Evolutionary conservation across 2,888 invertebrate genomes (phyloP).

Genomic region (Zootermopsis nevadensis): DNA sequence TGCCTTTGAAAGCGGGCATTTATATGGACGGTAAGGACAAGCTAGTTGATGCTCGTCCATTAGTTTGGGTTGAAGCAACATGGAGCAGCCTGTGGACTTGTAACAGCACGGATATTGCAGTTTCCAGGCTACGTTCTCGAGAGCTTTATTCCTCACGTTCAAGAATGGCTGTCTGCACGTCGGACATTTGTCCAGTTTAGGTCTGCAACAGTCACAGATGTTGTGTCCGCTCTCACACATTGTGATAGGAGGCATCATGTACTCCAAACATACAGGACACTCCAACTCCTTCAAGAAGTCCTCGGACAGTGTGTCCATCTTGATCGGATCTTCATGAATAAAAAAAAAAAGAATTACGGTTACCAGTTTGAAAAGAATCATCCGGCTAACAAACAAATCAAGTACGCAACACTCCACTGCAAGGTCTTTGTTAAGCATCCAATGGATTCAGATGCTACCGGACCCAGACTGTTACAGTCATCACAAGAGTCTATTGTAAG

Average conservation of each 20-base stretch:
- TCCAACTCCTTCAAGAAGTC: slow-evolving; percentile 7
- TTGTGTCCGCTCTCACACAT: slow-evolving; percentile 32
- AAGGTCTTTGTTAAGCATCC: no score
- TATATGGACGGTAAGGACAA: not conserved
- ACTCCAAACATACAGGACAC: slow-evolving; percentile 23
- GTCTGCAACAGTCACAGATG: slow-evolving; percentile 16
- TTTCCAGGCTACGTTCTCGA: not conserved
- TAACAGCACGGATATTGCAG: not conserved
- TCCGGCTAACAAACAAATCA: no score
- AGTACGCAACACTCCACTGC: no score
- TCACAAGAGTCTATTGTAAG: no score
- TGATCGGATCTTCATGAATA: not conserved
- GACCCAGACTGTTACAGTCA: no score
- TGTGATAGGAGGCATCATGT: slow-evolving; percentile 23
- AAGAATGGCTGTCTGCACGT: not conserved
- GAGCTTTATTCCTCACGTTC: not conserved
- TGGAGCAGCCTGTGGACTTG: not conserved
- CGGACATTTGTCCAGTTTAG: not conserved
- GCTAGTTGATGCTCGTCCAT: not conserved
- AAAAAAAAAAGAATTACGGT: no score
- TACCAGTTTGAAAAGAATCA: no score
- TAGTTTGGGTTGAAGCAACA: not conserved
- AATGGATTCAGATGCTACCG: no score
- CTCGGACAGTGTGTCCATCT: not conserved
- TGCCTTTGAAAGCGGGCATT: not conserved